Evolutionary conservation across 2,888 invertebrate genomes (phyloP).

Genomic region (Lochmaea crataegi): DNA sequence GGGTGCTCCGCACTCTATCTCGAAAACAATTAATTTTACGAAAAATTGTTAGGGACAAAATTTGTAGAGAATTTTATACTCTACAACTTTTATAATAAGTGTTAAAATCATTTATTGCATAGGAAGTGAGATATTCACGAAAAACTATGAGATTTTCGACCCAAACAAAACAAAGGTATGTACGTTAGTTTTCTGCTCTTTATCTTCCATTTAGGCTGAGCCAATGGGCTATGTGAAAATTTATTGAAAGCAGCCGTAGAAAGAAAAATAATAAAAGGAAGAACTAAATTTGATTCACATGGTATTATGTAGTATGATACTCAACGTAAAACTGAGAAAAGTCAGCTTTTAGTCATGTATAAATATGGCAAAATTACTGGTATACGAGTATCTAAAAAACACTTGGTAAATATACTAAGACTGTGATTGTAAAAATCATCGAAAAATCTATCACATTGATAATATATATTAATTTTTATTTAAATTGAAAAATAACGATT

Average conservation of each 20-base stretch:
- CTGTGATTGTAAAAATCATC: constrained; percentile 77
- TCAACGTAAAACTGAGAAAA: constrained; percentile 57
- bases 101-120: too few species aligned
- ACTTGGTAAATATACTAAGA: constrained; percentile 68
- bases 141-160: too few species aligned
- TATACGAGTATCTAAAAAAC: constrained; percentile 67
- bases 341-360: constrained; percentile 59
- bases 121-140: too few species aligned
- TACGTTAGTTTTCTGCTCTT: too few species aligned
- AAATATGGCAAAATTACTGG: constrained; percentile 65
- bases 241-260: too few species aligned
- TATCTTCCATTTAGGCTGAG: too few species aligned
- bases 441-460: constrained; percentile 76
- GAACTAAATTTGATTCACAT: constrained; percentile 16
- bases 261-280: neutral
- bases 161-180: too few species aligned
- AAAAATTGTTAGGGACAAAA: neutral
- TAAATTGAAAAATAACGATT: constrained; percentile 51
- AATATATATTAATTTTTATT: constrained; percentile 55
- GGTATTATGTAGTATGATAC: constrained; percentile 49
- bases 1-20: neutral
- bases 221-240: too few species aligned
- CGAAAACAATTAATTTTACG: neutral
- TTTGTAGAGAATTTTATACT: neutral
- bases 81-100: neutral